Evolutionary conservation across 1,140 invertebrate species (phyloP).

Genomic region (Ectropis grisescens): DNA sequence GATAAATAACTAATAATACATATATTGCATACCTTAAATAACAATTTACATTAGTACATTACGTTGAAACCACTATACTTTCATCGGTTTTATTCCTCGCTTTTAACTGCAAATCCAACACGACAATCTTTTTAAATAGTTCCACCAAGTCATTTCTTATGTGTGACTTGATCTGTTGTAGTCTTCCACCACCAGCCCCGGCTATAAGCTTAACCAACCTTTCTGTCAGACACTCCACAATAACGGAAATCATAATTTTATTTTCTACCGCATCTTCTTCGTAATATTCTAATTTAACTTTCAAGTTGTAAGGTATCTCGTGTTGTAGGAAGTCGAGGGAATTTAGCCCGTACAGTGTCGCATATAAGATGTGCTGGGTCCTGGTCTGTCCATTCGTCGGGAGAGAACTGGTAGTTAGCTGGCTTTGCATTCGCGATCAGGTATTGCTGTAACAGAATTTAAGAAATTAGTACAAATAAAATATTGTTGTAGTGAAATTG

Average conservation of each 20-base stretch:
- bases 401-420: slow-evolving; percentile 76
- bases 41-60: no score
- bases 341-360: slow-evolving; percentile 81
- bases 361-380: slow-evolving; percentile 76
- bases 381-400: slow-evolving; percentile 79
- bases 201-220: slow-evolving; percentile 75
- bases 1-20: no score
- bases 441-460: slow-evolving; percentile 74
- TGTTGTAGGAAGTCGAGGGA: slow-evolving; percentile 84
- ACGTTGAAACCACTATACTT: no score
- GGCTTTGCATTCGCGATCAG: slow-evolving; percentile 75
- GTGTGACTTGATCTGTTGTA: slow-evolving; percentile 76
- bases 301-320: slow-evolving; percentile 86
- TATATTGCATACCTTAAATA: no score
- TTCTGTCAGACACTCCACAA: slow-evolving; percentile 73
- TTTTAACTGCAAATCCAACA: slow-evolving; percentile 37
- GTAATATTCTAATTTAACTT: slow-evolving; percentile 77
- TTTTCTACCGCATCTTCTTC: slow-evolving; percentile 72
- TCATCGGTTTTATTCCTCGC: slow-evolving; percentile 10
- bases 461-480: slow-evolving; percentile 2
- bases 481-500: no score
- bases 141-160: slow-evolving; percentile 58
- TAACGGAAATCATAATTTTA: slow-evolving; percentile 73
- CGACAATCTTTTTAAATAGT: slow-evolving; percentile 45
- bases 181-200: slow-evolving; percentile 74